These are phyloP conservation scores for Kryptolebias marmoratus DNA, from an alignment of 2,113 vertebrate species.

Conservation along the genomic window DNA sequence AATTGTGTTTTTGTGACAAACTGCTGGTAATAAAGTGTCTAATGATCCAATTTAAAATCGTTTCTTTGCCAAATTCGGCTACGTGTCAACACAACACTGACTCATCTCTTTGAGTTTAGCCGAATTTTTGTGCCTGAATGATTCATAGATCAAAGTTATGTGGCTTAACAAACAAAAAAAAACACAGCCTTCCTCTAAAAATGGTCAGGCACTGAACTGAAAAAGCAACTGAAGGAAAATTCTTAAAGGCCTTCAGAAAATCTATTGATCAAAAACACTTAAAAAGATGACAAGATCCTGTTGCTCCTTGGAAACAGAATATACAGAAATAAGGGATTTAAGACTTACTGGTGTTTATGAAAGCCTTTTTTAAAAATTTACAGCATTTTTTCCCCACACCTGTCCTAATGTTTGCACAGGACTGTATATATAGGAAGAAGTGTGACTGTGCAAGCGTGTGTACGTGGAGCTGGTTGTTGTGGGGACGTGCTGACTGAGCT, in stretches of 20 bases:
- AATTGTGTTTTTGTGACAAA: neutral
- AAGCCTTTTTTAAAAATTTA: neutral
- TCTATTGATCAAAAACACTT: neutral
- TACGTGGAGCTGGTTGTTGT: neutral
- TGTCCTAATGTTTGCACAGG: neutral
- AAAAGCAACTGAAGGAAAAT: neutral
- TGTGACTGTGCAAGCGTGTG: neutral
- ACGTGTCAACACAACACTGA: neutral
- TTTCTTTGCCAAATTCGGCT: neutral
- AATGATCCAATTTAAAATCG: too few relatives aligned
- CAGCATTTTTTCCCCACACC: neutral
- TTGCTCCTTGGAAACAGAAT: neutral
- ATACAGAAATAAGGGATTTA: neutral
- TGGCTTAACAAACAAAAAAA: neutral
- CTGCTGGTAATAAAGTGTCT: neutral
- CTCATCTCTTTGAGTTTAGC: too few relatives aligned
- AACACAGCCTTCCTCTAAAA: neutral
- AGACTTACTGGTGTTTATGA: too few relatives aligned
- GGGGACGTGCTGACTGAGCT: constrained; percentile 20
- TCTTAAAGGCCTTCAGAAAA: neutral
- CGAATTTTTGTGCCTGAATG: too few relatives aligned
- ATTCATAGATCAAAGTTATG: neutral
- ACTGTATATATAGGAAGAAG: neutral
- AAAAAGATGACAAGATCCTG: neutral
- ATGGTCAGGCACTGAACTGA: neutral